Percentiles rank a stretch among this genome's conserved stretches.
phyloP scores from a whole-genome alignment of 2,113 vertebrate species.

The Anseranas semipalmata region DNA sequence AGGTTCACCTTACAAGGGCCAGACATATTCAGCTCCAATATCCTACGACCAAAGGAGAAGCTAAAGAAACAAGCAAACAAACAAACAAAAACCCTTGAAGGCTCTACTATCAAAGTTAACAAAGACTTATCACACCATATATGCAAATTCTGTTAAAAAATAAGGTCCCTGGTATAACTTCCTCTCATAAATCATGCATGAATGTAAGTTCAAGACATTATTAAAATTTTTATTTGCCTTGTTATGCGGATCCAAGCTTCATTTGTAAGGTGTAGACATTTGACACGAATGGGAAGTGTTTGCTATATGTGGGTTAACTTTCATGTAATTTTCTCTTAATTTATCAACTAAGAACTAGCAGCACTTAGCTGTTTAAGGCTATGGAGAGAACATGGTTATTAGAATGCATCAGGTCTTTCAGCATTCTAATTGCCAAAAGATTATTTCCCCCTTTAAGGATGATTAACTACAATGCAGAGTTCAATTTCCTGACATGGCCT shows the following conservation, averaged over 20 bases:
- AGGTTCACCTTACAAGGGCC: background rate
- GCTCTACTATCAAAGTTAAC: background rate
- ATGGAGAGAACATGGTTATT: background rate
- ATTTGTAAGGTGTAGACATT: background rate
- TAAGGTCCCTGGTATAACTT: background rate
- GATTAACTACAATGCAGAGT: conserved; percentile 22
- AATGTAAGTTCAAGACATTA: background rate
- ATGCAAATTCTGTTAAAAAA: background rate
- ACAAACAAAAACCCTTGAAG: background rate
- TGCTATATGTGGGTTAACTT: background rate
- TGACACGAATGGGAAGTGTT: background rate
- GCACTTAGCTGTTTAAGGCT: background rate
- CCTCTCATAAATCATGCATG: background rate
- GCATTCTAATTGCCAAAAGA: conserved; percentile 21
- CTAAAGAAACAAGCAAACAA: background rate
- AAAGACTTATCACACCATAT: background rate
- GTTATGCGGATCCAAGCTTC: background rate
- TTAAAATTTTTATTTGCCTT: background rate
- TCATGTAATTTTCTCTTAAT: background rate
- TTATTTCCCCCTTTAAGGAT: conserved; percentile 13
- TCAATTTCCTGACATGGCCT: background rate
- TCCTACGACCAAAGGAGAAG: background rate
- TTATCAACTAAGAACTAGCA: background rate
- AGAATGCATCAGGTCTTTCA: background rate
- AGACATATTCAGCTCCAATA: background rate